phyloP scores from a whole-genome alignment of 2,888 invertebrate species.

The Dasypolia templi region DNA sequence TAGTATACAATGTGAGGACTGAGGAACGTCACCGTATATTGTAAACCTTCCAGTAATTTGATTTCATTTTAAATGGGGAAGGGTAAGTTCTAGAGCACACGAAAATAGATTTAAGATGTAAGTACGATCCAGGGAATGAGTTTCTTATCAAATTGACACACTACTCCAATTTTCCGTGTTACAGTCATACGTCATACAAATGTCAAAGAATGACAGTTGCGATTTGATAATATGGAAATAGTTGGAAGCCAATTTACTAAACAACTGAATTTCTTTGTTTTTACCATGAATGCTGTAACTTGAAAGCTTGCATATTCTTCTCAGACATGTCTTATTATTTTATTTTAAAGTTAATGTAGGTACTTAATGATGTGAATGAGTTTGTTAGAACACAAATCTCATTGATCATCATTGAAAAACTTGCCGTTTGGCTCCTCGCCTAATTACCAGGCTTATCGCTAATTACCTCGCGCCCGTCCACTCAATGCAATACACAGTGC shows the following conservation, averaged over 20 bases:
- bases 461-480: slow-evolving; percentile 56
- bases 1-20: not conserved
- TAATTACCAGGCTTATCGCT: slow-evolving; percentile 70
- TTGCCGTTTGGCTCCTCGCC: slow-evolving; percentile 66
- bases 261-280: not conserved
- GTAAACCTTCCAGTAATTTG: not conserved
- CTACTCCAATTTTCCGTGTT: not conserved
- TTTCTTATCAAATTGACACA: not conserved
- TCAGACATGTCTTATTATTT: not conserved
- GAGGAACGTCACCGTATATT: not conserved
- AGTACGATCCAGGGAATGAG: not conserved
- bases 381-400: slow-evolving; percentile 12
- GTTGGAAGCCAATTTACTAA: not conserved
- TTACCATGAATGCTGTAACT: not conserved
- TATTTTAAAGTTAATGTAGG: no score
- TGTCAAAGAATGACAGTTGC: not conserved
- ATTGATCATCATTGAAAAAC: slow-evolving; percentile 62
- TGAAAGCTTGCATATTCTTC: not conserved
- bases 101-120: not conserved
- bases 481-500: slow-evolving; percentile 7
- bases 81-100: not conserved
- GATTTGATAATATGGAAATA: not conserved
- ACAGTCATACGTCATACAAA: not conserved
- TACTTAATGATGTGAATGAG: no score
- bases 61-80: not conserved